A percentile compares a stretch with the other conserved stretches of the same genome.
phyloP scores from a whole-genome alignment of 2,113 vertebrate species.

The Podarcis cretensis region DNA sequence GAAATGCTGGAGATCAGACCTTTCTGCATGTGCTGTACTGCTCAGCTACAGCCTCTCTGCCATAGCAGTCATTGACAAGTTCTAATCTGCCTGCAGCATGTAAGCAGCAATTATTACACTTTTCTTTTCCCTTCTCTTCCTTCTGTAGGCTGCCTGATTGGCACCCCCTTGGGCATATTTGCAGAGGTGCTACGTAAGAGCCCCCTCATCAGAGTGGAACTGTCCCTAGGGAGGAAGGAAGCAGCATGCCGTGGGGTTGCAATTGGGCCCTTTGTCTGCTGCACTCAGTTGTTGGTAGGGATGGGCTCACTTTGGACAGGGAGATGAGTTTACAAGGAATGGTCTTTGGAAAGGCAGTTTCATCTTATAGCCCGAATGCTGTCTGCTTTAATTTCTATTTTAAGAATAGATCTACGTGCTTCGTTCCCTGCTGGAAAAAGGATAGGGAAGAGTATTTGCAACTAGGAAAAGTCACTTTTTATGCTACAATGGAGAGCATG shows the following conservation, averaged over 20 bases:
- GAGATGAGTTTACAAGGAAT: not conserved
- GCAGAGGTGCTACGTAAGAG: constrained; percentile 37
- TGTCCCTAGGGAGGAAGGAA: not conserved
- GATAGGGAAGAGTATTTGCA: not conserved
- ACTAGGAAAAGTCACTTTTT: not conserved
- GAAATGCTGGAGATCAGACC: not conserved
- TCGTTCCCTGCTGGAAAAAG: not conserved
- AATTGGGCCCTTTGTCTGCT: not conserved
- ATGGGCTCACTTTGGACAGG: not conserved
- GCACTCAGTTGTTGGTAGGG: not conserved
- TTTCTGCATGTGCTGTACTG: not conserved
- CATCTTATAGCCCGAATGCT: not conserved
- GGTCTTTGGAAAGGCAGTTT: not conserved
- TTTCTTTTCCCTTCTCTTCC: constrained; percentile 43
- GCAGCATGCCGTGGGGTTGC: not conserved
- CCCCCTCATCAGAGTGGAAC: not conserved
- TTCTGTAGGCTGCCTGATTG: constrained; percentile 46
- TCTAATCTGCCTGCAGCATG: constrained; percentile 40
- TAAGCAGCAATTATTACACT: constrained; percentile 8
- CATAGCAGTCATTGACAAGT: not conserved
- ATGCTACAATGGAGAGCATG: not conserved
- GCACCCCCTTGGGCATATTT: constrained; percentile 65
- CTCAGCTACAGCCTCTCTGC: not conserved
- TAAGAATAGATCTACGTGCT: not conserved
- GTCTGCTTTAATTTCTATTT: not conserved